These are phyloP conservation scores for Garra rufa DNA, from an alignment of 2,113 vertebrate species.

Conservation along the genomic window DNA sequence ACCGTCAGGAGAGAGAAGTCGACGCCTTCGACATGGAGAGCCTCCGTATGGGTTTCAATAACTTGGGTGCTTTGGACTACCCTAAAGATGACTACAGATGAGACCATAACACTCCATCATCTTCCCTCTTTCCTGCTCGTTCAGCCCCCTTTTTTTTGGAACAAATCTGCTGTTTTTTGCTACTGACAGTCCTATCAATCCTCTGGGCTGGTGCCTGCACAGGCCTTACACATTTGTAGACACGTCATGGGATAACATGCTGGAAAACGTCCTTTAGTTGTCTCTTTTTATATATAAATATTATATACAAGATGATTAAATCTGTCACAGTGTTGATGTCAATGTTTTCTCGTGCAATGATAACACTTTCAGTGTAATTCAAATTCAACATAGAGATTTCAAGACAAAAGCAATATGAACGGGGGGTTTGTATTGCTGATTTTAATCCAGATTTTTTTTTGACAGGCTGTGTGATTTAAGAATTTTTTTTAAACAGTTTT, in stretches of 20 bases:
- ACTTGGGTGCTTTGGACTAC: slow-evolving; percentile 92
- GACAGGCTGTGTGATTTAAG: no score
- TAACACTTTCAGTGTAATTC: slow-evolving; percentile 78
- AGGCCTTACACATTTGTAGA: slow-evolving; percentile 75
- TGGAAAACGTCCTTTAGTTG: slow-evolving; percentile 82
- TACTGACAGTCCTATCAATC: slow-evolving; percentile 79
- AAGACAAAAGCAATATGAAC: slow-evolving; percentile 56
- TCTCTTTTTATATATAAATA: slow-evolving; percentile 74
- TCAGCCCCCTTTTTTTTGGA: slow-evolving; percentile 47
- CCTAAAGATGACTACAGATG: slow-evolving; percentile 99
- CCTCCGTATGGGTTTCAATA: slow-evolving; percentile 92
- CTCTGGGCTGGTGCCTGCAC: slow-evolving; percentile 86
- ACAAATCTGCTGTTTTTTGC: slow-evolving; percentile 71
- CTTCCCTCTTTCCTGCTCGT: slow-evolving; percentile 29
- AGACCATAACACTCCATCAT: slow-evolving; percentile 71
- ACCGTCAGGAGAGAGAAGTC: slow-evolving; percentile 94
- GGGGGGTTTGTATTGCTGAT: background rate
- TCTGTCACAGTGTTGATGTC: slow-evolving; percentile 83
- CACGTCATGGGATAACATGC: slow-evolving; percentile 73
- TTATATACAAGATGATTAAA: slow-evolving; percentile 66
- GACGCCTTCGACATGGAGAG: slow-evolving; percentile 97
- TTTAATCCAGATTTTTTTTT: no score
- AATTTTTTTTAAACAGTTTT: slow-evolving; percentile 10
- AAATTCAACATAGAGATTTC: slow-evolving; percentile 63
- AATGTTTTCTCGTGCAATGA: slow-evolving; percentile 84